These are phyloP conservation scores for Eriocheir sinensis DNA, from an alignment of 1,140 invertebrate species.

Conservation along the genomic window DNA sequence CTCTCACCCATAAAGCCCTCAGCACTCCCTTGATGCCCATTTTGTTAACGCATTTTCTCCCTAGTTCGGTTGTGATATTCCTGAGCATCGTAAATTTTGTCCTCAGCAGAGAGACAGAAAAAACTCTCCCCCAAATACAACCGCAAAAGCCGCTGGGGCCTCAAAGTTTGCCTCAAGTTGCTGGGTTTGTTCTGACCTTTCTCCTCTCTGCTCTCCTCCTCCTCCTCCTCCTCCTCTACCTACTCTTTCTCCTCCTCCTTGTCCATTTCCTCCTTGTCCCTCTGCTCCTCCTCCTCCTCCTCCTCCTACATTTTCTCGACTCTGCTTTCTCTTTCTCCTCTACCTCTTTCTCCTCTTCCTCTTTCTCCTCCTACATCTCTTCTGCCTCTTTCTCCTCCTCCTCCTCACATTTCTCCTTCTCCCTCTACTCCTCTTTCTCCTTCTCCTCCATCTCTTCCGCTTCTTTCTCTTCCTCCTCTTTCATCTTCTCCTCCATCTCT, in stretches of 20 bases:
- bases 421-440: too few relatives aligned
- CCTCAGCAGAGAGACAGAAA: neutral
- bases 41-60: neutral
- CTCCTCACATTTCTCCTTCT: too few relatives aligned
- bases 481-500: too few relatives aligned
- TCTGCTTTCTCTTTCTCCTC: too few relatives aligned
- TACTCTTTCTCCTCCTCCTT: neutral
- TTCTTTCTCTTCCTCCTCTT: too few relatives aligned
- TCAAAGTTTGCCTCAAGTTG: neutral
- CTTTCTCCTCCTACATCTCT: too few relatives aligned
- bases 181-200: neutral
- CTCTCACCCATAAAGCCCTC: neutral
- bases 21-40: neutral
- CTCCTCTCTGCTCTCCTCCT: neutral
- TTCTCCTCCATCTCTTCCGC: too few relatives aligned
- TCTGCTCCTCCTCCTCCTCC: too few relatives aligned
- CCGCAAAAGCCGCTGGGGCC: neutral
- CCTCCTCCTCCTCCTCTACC: neutral
- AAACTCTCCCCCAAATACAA: neutral
- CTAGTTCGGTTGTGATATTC: neutral
- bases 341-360: too few relatives aligned
- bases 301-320: too few relatives aligned
- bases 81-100: conserved; percentile 3
- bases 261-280: neutral
- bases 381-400: too few relatives aligned